Base-by-base conservation (phyloP, 1,140 invertebrate species). In the Drosophila varians region DNA sequence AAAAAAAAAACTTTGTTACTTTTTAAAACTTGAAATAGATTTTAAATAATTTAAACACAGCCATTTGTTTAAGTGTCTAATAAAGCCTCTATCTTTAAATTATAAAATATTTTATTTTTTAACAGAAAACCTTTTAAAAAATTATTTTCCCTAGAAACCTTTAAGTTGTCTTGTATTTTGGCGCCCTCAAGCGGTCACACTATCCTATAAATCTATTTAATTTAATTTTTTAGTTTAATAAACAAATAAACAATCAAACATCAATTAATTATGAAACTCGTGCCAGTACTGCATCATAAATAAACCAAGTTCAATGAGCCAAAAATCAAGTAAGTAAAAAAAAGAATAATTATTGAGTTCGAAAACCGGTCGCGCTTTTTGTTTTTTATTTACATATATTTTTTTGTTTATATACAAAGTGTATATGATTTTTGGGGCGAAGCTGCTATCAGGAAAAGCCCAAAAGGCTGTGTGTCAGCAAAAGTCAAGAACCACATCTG, bases 251-350 rank as follows among this genome's bases (percentile, higher is more conserved):
- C 2, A 31, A 7, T 31, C 14, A 12, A 7, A 8, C 16, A 14
- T 38, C 1, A 38, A 16, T 14, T 12, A 38, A 38, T 16, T 16
- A 16, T 14, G 3, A 12, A 16, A 14, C 36, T 14, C 36, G 36
- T 38, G 36, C 36, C 36, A 16, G 11, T 14, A 16, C n/a, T 31
- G 6, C n/a, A 1, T 12, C 36, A 38, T 38, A 61, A 60, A 61
- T 38, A 9, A 28, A 8, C 28, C 16, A 47, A 48, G 60, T 64
- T 64, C 60, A 62, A 62, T 62, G 60, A 60, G 60, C 60, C 28
- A 62, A n/a, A n/a, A n/a, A 26, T 16, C 5, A 38, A 61, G 40
- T 36, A 38, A 42, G 19, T 16, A 19, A 14, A 11, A 19, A 31
- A 31, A 31, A 11, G 36, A 60, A 14, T 42, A 55, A 23, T 16